Evolutionary conservation across 2,888 invertebrate genomes (phyloP).

Genomic region (Salpingus planirostris): DNA sequence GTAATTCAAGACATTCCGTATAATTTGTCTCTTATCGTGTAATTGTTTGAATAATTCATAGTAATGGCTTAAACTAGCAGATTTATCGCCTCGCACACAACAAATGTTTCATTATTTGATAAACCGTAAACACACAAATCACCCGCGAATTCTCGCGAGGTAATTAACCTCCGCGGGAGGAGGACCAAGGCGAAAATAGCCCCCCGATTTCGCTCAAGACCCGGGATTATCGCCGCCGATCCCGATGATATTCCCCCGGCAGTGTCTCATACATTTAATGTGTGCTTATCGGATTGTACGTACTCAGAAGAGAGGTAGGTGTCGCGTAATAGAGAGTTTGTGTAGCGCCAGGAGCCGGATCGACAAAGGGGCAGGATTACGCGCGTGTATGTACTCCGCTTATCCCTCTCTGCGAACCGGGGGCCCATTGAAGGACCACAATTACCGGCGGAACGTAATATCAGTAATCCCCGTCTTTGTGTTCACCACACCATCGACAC

Average conservation of each 20-base stretch:
- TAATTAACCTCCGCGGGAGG: neutral
- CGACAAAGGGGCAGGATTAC: slow-evolving; percentile 13
- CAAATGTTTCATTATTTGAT: slow-evolving; percentile 11
- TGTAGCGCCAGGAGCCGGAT: slow-evolving; percentile 6
- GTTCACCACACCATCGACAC: slow-evolving; percentile 26
- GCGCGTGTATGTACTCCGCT: slow-evolving; percentile 11
- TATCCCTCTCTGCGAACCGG: slow-evolving; percentile 14
- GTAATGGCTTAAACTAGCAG: slow-evolving; percentile 24
- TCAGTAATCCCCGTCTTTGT: slow-evolving; percentile 35
- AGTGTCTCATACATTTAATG: no score
- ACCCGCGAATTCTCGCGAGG: neutral
- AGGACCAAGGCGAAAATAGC: neutral
- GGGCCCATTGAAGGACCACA: slow-evolving; percentile 35
- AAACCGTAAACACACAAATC: slow-evolving; percentile 13
- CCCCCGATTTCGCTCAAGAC: no score
- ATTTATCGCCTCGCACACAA: slow-evolving; percentile 10
- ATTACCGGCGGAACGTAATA: slow-evolving; percentile 39
- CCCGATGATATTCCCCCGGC: no score
- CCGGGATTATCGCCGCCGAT: no score
- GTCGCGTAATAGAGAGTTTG: slow-evolving; percentile 14
- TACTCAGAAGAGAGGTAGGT: slow-evolving; percentile 11
- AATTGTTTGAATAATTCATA: slow-evolving; percentile 43
- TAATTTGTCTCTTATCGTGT: slow-evolving; percentile 43
- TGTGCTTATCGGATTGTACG: no score
- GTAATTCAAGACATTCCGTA: slow-evolving; percentile 38